These are phyloP conservation scores for Rhyacophila evoluta DNA, from an alignment of 2,888 invertebrate species.

Conservation along the genomic window DNA sequence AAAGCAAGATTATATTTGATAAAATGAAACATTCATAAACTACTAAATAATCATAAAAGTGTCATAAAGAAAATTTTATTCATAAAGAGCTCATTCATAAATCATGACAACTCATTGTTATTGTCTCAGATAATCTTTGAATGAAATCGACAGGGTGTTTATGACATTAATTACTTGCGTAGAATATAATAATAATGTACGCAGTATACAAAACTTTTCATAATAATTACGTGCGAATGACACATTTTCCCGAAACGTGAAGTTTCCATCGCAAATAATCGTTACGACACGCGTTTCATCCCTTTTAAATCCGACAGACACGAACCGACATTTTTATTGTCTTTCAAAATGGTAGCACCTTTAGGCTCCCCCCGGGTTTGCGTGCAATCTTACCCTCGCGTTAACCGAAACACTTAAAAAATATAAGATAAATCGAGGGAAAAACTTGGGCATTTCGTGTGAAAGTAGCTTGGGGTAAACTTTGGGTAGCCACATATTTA, in stretches of 20 bases:
- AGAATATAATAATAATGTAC: background rate
- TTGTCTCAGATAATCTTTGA: background rate
- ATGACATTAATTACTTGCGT: conserved; percentile 12
- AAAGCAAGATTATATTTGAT: too few relatives aligned
- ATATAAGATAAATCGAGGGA: conserved; percentile 22
- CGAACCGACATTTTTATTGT: conserved; percentile 46
- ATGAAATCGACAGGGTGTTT: conserved; percentile 9
- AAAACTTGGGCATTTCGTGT: conserved; percentile 23
- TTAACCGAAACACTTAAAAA: conserved; percentile 38
- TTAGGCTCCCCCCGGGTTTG: background rate
- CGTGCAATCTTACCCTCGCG: background rate
- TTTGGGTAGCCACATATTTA: conserved; percentile 24
- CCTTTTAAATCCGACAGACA: conserved; percentile 42
- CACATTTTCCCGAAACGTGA: conserved; percentile 35
- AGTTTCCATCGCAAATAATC: conserved; percentile 34
- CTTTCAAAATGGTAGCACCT: conserved; percentile 29
- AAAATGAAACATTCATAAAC: background rate
- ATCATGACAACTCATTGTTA: background rate
- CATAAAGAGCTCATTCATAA: background rate
- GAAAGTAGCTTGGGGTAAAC: conserved; percentile 14
- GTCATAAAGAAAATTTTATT: background rate
- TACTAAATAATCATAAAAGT: background rate
- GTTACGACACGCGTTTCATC: conserved; percentile 23
- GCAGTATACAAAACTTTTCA: background rate
- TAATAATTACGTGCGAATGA: conserved; percentile 48